Conservation (phyloP, 2,888 invertebrate species). For the Aphodius sticticus region DNA sequence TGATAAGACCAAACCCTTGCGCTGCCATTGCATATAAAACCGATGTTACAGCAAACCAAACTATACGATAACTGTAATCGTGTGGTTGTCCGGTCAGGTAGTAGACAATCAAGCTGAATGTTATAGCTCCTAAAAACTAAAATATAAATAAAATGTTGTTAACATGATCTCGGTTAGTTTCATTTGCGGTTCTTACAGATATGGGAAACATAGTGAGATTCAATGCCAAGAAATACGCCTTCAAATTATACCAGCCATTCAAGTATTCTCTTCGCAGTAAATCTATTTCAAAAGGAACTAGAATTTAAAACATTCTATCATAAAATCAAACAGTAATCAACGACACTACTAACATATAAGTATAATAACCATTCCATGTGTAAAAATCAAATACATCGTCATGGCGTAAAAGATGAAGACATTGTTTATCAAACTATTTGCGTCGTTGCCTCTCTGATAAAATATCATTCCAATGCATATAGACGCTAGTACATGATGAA, state of each 20-base stretch:
- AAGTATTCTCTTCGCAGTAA: slow-evolving; percentile 70
- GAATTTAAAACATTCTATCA: slow-evolving; percentile 41
- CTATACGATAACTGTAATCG: slow-evolving; percentile 62
- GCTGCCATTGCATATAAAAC: slow-evolving; percentile 29
- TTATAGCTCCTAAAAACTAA: slow-evolving; percentile 25
- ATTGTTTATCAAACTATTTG: slow-evolving; percentile 27
- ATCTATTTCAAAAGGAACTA: slow-evolving; percentile 70
- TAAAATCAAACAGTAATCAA: slow-evolving; percentile 5
- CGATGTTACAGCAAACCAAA: slow-evolving; percentile 54
- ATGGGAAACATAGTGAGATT: slow-evolving; percentile 65
- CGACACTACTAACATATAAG: slow-evolving; percentile 43
- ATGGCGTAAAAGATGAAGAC: slow-evolving; percentile 30
- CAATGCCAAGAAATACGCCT: slow-evolving; percentile 68
- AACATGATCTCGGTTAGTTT: slow-evolving; percentile 15
- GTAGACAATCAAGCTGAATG: slow-evolving; percentile 61
- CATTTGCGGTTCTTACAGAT: slow-evolving; percentile 61
- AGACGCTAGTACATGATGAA: slow-evolving; percentile 30
- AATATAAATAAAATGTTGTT: slow-evolving; percentile 15
- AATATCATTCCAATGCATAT: slow-evolving; percentile 29
- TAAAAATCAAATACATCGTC: slow-evolving; percentile 32
- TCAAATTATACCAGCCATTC: slow-evolving; percentile 73
- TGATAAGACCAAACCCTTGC: slow-evolving; percentile 32
- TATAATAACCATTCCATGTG: slow-evolving; percentile 29
- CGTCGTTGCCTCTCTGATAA: slow-evolving; percentile 32
- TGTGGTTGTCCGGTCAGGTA: slow-evolving; percentile 71